phyloP scores from a whole-genome alignment of 1,140 invertebrate species.

The Camponotus vicinus region DNA sequence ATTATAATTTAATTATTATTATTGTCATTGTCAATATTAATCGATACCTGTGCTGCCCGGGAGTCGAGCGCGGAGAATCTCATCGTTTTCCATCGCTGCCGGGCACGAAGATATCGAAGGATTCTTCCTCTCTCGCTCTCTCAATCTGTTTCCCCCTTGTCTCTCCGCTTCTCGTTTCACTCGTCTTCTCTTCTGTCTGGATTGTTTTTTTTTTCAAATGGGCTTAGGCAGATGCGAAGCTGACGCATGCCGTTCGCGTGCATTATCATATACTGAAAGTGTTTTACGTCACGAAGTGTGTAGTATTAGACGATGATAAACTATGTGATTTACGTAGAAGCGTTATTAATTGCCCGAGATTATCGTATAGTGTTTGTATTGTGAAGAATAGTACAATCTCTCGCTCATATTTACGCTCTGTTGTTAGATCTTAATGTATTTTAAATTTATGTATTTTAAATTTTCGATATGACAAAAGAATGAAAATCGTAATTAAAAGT shows the following conservation, averaged over 20 bases:
- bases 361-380: conserved; percentile 18
- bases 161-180: conserved; percentile 43
- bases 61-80: conserved; percentile 76
- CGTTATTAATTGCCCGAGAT: conserved; percentile 42
- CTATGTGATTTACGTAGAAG: conserved; percentile 28
- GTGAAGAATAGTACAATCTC: background rate
- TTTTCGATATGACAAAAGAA: background rate
- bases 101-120: conserved; percentile 21
- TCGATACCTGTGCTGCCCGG: conserved; percentile 73
- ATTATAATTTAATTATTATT: conserved; percentile 77
- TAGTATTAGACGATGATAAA: conserved; percentile 21
- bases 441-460: conserved; percentile 33
- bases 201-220: conserved; percentile 55
- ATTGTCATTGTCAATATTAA: conserved; percentile 71
- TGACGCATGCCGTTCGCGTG: conserved; percentile 22
- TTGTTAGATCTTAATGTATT: conserved; percentile 12
- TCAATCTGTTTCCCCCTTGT: conserved; percentile 15
- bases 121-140: conserved; percentile 47
- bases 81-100: conserved; percentile 56
- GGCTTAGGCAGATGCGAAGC: conserved; percentile 57
- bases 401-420: background rate
- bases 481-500: background rate
- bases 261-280: conserved; percentile 15
- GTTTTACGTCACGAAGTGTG: conserved; percentile 15
- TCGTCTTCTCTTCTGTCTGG: conserved; percentile 47